phyloP scores from a whole-genome alignment of 2,797 vertebrate species.

The Acipenser ruthenus region DNA sequence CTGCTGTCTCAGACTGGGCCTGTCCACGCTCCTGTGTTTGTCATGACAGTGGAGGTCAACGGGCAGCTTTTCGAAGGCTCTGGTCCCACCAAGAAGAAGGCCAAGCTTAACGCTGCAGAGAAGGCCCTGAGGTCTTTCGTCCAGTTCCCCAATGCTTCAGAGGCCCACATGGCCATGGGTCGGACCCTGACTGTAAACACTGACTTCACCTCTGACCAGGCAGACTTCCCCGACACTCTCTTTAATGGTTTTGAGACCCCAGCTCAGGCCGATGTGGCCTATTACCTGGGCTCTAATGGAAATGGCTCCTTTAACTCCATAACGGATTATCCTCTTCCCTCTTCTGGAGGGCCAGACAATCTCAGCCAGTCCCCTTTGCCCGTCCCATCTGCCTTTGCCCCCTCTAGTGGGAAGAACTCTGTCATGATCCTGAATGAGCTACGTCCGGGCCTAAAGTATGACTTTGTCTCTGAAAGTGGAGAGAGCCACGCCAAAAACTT shows the following conservation, averaged over 20 bases:
- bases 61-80: constrained; percentile 92
- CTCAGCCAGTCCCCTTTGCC: constrained; percentile 76
- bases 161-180: constrained; percentile 94
- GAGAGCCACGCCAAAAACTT: constrained; percentile 98
- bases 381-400: constrained; percentile 62
- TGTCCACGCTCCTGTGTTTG: constrained; percentile 87
- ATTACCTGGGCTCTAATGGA: constrained; percentile 81
- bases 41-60: constrained; percentile 95
- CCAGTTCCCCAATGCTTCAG: constrained; percentile 92
- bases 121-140: constrained; percentile 92
- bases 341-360: constrained; percentile 53
- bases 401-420: constrained; percentile 86
- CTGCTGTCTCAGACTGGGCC: constrained; percentile 91
- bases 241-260: constrained; percentile 94
- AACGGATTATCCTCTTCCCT: constrained; percentile 71
- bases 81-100: constrained; percentile 94
- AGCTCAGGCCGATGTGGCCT: constrained; percentile 65
- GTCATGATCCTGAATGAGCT: constrained; percentile 98
- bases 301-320: constrained; percentile 73
- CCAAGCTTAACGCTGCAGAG: constrained; percentile 88
- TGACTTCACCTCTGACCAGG: constrained; percentile 94
- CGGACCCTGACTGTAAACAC: constrained; percentile 83
- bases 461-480: constrained; percentile 92
- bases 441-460: constrained; percentile 89
- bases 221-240: constrained; percentile 89